Base-by-base conservation (phyloP, 2,888 invertebrate species). In the Hirudinaria manillensis region DNA sequence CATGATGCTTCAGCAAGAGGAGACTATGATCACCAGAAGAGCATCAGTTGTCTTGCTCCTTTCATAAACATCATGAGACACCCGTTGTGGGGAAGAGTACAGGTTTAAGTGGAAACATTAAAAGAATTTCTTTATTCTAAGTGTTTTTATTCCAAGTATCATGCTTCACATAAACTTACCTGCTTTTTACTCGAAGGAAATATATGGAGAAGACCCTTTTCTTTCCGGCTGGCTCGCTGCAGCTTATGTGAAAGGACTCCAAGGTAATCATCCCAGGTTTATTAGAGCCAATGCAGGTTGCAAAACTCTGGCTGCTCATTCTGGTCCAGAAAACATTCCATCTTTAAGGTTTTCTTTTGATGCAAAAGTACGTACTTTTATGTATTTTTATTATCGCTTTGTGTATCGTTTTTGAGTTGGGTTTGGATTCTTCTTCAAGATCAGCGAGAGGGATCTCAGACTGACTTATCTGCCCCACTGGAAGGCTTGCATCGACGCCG, bases 11-110 rank as follows among this genome's bases (percentile, higher is more conserved):
- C 56, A 16, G 24, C 53, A 24, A 45, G 24, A 65, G 74, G 74
- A 19, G 74, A 76, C 29, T 76, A 76, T 53, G 56, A 80, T 13
- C 78, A 81, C 19, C 78, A 79, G 77, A 81, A 79, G 56, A 55
- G 73, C 53, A 77, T 83, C 7, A 83, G 81, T 76, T 84, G 84
- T 77, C 84, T 84, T 75, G 81, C 82, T 76, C 84, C 84, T 2
- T 83, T 84, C 38, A 81, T 84, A 74, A 84, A 84, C 79, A 84
- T 84, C 68, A 82, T 83, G 81, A 79, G 84, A 51, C 83, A 84
- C 78, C 84, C 84, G n/a, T 78, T 83, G 27, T 84, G 84, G 84
- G 84, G 84, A 16, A 76, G 84, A 75, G 83, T 81, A 77, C 83
- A 84, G 82, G 84, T 83, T 68, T 68, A 61, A 27, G 7, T 27